Evolutionary conservation across 2,797 vertebrate genomes (phyloP).

Genomic region (Hydrolagus colliei): DNA sequence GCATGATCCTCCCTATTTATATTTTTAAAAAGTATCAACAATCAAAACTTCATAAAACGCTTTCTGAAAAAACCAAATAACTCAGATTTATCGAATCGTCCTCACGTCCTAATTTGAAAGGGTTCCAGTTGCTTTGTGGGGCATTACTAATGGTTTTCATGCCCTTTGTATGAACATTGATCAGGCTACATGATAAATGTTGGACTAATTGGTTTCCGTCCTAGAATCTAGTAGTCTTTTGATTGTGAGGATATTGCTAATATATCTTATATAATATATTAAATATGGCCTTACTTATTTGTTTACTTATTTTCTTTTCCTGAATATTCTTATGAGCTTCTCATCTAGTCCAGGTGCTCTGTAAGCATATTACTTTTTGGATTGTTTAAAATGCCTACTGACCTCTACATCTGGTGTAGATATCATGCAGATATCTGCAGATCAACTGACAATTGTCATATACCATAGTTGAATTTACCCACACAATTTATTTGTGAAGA

Average conservation of each 20-base stretch:
- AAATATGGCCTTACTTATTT: not conserved
- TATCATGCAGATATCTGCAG: not conserved
- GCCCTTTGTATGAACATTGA: not conserved
- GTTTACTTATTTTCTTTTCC: not conserved
- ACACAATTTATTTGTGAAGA: constrained; percentile 26
- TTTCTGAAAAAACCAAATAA: not conserved
- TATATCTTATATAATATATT: not conserved
- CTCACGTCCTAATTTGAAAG: not conserved
- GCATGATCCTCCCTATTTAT: too few relatives aligned
- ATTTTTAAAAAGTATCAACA: not conserved
- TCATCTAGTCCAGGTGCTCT: not conserved
- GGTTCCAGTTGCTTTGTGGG: not conserved
- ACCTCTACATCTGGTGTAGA: constrained; percentile 28
- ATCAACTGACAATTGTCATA: not conserved
- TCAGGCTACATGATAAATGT: too few relatives aligned
- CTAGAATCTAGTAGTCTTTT: not conserved
- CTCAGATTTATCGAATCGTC: not conserved
- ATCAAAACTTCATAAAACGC: not conserved
- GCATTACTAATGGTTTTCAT: not conserved
- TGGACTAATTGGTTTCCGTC: not conserved
- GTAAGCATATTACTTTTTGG: constrained; percentile 17
- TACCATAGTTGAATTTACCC: constrained; percentile 17
- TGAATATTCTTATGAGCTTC: not conserved
- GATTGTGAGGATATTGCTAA: not conserved
- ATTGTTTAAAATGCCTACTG: constrained; percentile 9